Conservation (phyloP, 2,113 vertebrate species). For the Atlantisia rogersi region DNA sequence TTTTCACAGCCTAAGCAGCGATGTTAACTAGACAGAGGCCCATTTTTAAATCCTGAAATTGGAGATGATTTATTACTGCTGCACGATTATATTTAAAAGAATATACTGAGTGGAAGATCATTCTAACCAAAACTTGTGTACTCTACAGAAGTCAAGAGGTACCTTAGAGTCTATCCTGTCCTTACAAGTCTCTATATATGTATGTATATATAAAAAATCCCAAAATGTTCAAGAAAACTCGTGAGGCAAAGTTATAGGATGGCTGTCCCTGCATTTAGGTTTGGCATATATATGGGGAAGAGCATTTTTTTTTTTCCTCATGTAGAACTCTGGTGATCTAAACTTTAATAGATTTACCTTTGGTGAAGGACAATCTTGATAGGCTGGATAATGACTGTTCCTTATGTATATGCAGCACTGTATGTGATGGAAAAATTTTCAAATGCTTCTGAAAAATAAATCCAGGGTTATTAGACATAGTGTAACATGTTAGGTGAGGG, state of each 20-base stretch:
- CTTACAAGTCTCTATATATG: background rate
- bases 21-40: background rate
- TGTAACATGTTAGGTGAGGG: background rate
- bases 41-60: background rate
- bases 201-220: too few species aligned
- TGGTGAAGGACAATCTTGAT: background rate
- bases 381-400: background rate
- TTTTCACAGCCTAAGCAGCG: background rate
- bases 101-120: background rate
- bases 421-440: background rate
- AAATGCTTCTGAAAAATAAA: background rate
- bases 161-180: background rate
- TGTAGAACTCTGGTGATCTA: background rate
- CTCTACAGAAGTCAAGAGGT: background rate
- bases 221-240: background rate
- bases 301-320: background rate
- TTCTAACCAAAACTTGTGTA: background rate
- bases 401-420: background rate
- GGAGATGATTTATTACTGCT: background rate
- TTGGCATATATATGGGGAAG: background rate
- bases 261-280: background rate
- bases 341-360: background rate
- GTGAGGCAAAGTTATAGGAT: background rate
- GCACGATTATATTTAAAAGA: background rate
- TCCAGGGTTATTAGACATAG: accelerated